A percentile compares a stretch with the other conserved stretches of the same genome.
Conservation (phyloP, 1,140 invertebrate genomes). For the Cardiocondyla obscurior region DNA sequence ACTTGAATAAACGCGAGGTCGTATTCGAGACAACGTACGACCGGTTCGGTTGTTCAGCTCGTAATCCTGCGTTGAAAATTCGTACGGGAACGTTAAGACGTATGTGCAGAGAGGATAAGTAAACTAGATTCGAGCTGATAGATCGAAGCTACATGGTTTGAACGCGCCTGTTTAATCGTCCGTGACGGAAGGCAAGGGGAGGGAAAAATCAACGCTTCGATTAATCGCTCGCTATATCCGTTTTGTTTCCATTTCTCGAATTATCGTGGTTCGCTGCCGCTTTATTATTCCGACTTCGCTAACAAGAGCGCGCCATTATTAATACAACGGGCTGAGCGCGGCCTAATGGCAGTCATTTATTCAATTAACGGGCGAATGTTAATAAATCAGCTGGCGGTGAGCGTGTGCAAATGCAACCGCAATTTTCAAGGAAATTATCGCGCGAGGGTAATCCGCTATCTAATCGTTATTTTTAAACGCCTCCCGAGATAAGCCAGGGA, state of each 20-base stretch:
- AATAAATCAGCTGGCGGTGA: slow-evolving; percentile 14
- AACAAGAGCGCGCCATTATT: slow-evolving; percentile 7
- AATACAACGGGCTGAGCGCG: slow-evolving; percentile 13
- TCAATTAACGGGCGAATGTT: slow-evolving; percentile 32
- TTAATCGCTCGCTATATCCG: slow-evolving; percentile 49
- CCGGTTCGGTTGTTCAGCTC: too few relatives aligned
- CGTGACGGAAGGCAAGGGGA: slow-evolving; percentile 11
- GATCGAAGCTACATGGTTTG: slow-evolving; percentile 18
- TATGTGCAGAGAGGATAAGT: not conserved
- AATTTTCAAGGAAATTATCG: slow-evolving; percentile 9
- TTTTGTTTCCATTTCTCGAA: slow-evolving; percentile 43
- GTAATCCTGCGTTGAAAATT: not conserved
- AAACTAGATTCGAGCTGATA: slow-evolving; percentile 13
- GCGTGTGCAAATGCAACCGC: not conserved
- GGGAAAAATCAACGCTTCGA: slow-evolving; percentile 55
- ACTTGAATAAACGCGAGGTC: not conserved
- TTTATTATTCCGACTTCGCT: slow-evolving; percentile 6
- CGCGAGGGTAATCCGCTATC: slow-evolving; percentile 1
- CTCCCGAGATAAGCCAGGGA: slow-evolving; percentile 17
- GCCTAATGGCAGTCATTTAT: slow-evolving; percentile 30
- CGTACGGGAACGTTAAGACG: not conserved
- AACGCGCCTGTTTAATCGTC: slow-evolving; percentile 57
- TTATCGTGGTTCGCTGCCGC: slow-evolving; percentile 7
- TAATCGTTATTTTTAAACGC: slow-evolving; percentile 35
- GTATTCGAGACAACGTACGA: not conserved